These are phyloP conservation scores for Imbricaverruca yamaguchii DNA, from an alignment of 2,888 invertebrate genomes.

Conservation along the genomic window DNA sequence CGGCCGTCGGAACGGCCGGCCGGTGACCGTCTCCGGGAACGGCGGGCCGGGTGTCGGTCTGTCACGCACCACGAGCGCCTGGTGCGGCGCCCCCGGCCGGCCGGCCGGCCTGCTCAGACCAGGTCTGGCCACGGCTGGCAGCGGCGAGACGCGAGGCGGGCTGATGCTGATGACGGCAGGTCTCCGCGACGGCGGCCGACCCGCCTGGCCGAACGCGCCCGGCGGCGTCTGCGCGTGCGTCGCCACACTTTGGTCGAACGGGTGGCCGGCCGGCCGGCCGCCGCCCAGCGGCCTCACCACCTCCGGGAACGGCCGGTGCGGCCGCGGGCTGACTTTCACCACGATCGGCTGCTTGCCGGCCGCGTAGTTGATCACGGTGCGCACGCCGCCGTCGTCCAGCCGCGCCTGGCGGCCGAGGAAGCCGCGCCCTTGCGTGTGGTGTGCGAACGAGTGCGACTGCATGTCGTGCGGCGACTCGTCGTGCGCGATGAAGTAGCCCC, in stretches of 20 bases:
- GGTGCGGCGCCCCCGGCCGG: background rate
- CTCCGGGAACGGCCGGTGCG: background rate
- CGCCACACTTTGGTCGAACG: too few species aligned
- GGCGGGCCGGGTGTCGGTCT: background rate
- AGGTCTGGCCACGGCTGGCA: too few species aligned
- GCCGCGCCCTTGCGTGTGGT: background rate
- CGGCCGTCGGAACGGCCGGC: background rate
- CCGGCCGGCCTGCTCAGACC: background rate
- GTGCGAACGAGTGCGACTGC: background rate
- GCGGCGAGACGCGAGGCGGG: background rate
- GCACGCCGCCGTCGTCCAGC: background rate
- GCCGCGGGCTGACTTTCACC: slow-evolving; percentile 9
- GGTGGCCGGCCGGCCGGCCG: too few species aligned
- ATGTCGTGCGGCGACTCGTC: background rate
- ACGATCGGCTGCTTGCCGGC: slow-evolving; percentile 21
- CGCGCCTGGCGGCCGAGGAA: background rate
- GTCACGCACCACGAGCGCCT: background rate
- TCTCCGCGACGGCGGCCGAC: background rate
- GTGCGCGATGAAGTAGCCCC: background rate
- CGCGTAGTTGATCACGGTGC: slow-evolving; percentile 9
- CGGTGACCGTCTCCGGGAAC: slow-evolving; percentile 6
- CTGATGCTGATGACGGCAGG: background rate
- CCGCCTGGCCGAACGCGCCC: background rate
- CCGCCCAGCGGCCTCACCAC: background rate
- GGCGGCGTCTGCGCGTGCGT: background rate